Percentiles rank a stretch among this genome's conserved stretches.
phyloP scores from a whole-genome alignment of 1,140 invertebrate species.

The Cherax quadricarinatus region DNA sequence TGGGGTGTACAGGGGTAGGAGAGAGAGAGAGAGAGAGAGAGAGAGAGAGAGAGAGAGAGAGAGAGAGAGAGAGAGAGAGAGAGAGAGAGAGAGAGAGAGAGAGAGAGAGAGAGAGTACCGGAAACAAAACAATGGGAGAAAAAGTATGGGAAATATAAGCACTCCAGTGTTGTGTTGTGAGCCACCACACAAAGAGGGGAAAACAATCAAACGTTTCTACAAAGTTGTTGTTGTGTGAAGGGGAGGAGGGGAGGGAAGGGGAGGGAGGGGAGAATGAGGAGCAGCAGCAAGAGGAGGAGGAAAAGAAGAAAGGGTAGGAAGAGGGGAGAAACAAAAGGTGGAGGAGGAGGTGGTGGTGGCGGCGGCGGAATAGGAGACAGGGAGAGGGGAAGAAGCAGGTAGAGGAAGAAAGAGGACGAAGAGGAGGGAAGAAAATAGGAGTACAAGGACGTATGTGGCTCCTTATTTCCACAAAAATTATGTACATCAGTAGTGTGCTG shows the following conservation, averaged over 20 bases:
- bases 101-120: not conserved
- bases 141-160: not conserved
- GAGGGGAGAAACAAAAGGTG: not conserved
- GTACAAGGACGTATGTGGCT: too few relatives aligned
- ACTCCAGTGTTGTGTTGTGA: not conserved
- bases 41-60: not conserved
- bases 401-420: not conserved
- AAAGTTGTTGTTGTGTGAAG: not conserved
- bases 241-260: not conserved
- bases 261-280: not conserved
- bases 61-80: not conserved
- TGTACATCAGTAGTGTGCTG: too few relatives aligned
- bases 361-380: not conserved
- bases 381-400: not conserved
- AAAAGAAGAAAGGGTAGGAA: constrained; percentile 5
- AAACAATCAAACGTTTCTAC: constrained; percentile 9
- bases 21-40: not conserved
- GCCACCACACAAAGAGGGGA: not conserved
- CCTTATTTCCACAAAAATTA: too few relatives aligned
- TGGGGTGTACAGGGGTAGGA: not conserved
- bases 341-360: not conserved
- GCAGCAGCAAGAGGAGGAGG: not conserved
- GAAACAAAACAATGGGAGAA: constrained; percentile 2
- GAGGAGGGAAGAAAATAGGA: too few relatives aligned
- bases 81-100: not conserved